Evolutionary conservation across 2,113 vertebrate species (phyloP).

Genomic region (Lepus europaeus): DNA sequence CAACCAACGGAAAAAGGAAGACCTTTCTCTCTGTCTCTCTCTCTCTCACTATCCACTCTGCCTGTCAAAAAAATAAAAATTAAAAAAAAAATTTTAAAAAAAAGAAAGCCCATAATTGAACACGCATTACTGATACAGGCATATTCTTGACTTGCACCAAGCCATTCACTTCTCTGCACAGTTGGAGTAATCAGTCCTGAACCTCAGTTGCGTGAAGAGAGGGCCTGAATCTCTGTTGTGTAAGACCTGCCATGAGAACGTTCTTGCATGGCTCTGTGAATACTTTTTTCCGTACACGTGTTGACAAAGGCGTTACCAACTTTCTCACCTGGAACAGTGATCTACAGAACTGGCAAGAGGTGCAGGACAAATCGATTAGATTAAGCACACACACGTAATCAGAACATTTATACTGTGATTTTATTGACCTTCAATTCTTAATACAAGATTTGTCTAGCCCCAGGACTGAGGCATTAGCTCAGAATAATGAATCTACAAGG

Average conservation of each 20-base stretch:
- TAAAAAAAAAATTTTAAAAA: too few species aligned
- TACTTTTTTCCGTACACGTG: not conserved
- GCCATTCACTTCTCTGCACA: not conserved
- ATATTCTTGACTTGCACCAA: not conserved
- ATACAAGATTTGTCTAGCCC: not conserved
- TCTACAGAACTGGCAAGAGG: constrained; percentile 7
- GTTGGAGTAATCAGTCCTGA: not conserved
- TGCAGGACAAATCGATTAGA: not conserved
- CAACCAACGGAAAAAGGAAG: too few species aligned
- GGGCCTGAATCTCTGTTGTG: not conserved
- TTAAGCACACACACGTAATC: constrained; percentile 2
- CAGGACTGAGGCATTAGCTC: constrained; percentile 1
- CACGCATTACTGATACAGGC: not conserved
- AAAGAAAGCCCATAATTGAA: not conserved
- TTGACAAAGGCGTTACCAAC: constrained; percentile 46
- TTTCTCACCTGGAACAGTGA: not conserved
- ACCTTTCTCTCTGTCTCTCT: too few species aligned
- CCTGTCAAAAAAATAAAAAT: too few species aligned
- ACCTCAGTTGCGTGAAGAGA: not conserved
- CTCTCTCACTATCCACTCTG: too few species aligned
- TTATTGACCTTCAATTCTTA: constrained; percentile 41
- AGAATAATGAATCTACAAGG: not conserved
- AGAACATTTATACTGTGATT: not conserved
- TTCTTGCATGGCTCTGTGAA: not conserved
- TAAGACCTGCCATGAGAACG: not conserved